These are phyloP conservation scores for Poecilia gillii DNA, from an alignment of 2,797 vertebrate genomes.

Conservation along the genomic window DNA sequence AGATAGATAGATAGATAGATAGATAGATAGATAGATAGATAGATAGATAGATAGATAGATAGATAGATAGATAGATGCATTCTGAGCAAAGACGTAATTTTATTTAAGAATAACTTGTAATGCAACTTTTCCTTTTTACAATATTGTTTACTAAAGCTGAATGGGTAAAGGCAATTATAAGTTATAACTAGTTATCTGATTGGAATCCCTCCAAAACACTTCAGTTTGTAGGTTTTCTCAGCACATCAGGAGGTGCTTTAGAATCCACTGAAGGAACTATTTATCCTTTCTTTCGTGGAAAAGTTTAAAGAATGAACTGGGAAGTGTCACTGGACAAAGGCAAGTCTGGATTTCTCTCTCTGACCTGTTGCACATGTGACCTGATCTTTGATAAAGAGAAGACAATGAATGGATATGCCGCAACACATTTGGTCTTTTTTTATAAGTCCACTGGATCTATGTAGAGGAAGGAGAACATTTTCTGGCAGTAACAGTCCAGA, in stretches of 20 bases:
- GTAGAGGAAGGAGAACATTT: background rate
- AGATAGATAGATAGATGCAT: too few relatives aligned
- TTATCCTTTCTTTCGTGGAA: background rate
- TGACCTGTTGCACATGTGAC: background rate
- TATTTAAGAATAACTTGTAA: background rate
- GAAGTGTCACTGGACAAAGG: background rate
- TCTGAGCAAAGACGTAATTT: background rate
- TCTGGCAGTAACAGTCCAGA: background rate
- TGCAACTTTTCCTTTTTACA: background rate
- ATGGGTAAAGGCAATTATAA: background rate
- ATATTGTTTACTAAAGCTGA: background rate
- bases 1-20: too few relatives aligned
- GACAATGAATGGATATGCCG: background rate
- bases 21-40: too few relatives aligned
- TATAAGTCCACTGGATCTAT: background rate
- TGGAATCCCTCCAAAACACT: background rate
- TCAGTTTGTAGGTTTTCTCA: background rate
- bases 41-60: too few relatives aligned
- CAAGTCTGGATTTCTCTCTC: background rate
- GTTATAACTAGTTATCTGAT: background rate
- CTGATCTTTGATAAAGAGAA: background rate
- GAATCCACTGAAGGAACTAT: background rate
- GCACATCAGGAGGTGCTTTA: background rate
- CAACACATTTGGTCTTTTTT: background rate
- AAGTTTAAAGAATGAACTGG: background rate